Conservation (phyloP, 2,113 vertebrate genomes). For the Parotia lawesii region DNA sequence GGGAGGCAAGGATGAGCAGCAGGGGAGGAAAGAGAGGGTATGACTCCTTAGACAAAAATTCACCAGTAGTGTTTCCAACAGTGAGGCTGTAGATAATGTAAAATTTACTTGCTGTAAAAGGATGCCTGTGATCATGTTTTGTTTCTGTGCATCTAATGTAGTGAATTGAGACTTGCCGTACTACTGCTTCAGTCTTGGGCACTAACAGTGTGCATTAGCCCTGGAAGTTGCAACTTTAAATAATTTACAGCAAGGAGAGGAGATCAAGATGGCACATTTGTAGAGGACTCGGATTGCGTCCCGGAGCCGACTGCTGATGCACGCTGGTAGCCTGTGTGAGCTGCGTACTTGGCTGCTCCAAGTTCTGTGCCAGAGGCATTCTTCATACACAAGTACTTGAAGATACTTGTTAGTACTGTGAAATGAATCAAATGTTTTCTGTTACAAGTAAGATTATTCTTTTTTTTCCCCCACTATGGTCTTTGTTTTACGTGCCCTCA, state of each 20-base stretch:
- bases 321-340: neutral
- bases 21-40: neutral
- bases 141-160: slow-evolving; percentile 40
- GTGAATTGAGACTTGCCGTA: neutral
- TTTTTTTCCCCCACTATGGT: rapidly evolving
- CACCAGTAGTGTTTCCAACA: neutral
- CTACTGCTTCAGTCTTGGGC: neutral
- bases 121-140: slow-evolving; percentile 47
- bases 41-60: neutral
- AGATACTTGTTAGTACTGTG: neutral
- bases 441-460: neutral
- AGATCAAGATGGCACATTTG: neutral
- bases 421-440: neutral
- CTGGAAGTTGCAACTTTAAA: slow-evolving; percentile 17
- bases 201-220: neutral
- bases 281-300: neutral
- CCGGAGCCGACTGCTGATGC: neutral
- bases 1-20: neutral
- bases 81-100: slow-evolving; percentile 16
- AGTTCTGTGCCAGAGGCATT: neutral
- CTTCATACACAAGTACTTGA: neutral
- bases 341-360: rapidly evolving
- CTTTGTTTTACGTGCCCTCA: neutral
- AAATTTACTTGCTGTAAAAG: slow-evolving; percentile 59
- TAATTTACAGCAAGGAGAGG: slow-evolving; percentile 44